Base-by-base conservation (phyloP, 2,797 vertebrate species). In the Gila robusta region DNA sequence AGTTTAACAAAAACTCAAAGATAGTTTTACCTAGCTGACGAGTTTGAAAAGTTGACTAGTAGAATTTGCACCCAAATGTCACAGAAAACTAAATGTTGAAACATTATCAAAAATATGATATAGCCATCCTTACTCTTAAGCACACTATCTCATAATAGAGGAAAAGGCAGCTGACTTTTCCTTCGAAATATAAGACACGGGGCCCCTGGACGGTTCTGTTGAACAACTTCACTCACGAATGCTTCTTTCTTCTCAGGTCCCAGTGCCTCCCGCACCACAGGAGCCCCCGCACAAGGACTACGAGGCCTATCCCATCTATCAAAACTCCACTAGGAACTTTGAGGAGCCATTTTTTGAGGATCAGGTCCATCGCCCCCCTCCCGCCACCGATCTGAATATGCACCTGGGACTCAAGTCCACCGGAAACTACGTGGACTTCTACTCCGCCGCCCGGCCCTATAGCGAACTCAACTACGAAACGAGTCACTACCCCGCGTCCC, bases 391-490 rank as follows among this genome's bases (percentile, higher is more conserved):
- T 93, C 97, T 99, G 93, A 98, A 97, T 95, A 99, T 99, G 98
- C 98, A 99, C 90, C 97, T 99, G 96, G 98, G 98, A 94, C 97
- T 99, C 91, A 99, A 99, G 95, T 99, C 98, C 93, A 99, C 98
- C 0, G 98, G 98, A 91, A 99, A 99, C 94, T 99, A 99, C 5
- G 98, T 99, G 86, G 98, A 99, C 96, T 99, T 99, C 96, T 99
- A 99, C 94, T 99, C 98, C 6, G 98, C 98, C 64, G 97, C 98
- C 93, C 97, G 98, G 92, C 98, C 98, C 88, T 99, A 99, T 95
- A 99, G 98, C 87, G 98, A 98, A 98, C 97, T 99, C 93, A 98
- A 98, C 96, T 99, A 99, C 92, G 98, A 99, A 96, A 98, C 98
- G 92, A 99, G 98, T 96, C 98, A 99, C 96, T 99, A 99, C 94